phyloP scores from a whole-genome alignment of 2,888 invertebrate species.

The Platerodrilus igneus region DNA sequence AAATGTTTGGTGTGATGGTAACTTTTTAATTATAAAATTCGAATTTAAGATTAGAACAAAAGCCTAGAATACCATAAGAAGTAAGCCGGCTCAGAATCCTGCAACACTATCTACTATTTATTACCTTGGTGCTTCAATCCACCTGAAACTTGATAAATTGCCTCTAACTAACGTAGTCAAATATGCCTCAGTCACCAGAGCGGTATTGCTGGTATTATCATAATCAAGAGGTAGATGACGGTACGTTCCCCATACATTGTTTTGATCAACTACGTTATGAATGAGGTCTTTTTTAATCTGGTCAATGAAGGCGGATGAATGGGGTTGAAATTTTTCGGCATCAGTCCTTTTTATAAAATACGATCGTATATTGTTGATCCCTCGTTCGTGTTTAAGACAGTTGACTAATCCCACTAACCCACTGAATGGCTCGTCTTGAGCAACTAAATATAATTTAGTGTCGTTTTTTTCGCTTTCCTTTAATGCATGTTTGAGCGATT shows the following conservation, averaged over 20 bases:
- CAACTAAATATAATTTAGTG: slow-evolving; percentile 62
- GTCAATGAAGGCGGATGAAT: slow-evolving; percentile 53
- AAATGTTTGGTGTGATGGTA: too few relatives aligned
- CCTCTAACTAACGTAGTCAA: slow-evolving; percentile 91
- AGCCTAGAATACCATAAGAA: too few relatives aligned
- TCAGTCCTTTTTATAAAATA: slow-evolving; percentile 64
- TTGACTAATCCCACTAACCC: slow-evolving; percentile 87
- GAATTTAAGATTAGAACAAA: slow-evolving; percentile 56
- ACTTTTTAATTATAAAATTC: slow-evolving; percentile 23
- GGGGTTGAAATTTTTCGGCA: slow-evolving; percentile 57
- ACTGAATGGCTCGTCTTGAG: slow-evolving; percentile 62
- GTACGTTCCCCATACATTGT: slow-evolving; percentile 81
- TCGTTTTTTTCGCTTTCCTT: slow-evolving; percentile 58
- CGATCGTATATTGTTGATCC: slow-evolving; percentile 71
- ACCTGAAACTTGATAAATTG: slow-evolving; percentile 85
- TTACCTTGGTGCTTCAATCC: slow-evolving; percentile 91
- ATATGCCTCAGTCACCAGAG: slow-evolving; percentile 88
- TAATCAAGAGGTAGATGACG: slow-evolving; percentile 70
- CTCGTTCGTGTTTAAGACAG: slow-evolving; percentile 83
- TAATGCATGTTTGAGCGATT: slow-evolving; percentile 69
- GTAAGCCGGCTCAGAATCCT: too few relatives aligned
- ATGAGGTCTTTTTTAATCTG: slow-evolving; percentile 73
- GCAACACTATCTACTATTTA: too few relatives aligned
- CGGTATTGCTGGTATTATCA: slow-evolving; percentile 38
- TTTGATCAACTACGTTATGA: slow-evolving; percentile 78